Conservation (phyloP, 2,888 invertebrate species). For the Tachina lurida region DNA sequence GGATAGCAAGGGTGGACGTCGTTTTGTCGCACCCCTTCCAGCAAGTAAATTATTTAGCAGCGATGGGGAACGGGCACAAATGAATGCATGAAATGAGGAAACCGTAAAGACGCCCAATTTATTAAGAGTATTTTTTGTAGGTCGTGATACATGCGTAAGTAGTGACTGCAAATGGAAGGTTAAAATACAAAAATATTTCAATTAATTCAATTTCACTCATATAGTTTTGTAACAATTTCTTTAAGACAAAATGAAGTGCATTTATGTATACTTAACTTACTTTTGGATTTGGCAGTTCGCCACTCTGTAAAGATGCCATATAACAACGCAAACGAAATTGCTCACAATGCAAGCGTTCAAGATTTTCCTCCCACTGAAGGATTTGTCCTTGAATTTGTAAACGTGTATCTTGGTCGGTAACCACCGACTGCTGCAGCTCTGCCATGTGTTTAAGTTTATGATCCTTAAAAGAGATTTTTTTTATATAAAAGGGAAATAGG, state of each 20-base stretch:
- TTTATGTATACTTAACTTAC: conserved; percentile 84
- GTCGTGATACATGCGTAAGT: conserved; percentile 96
- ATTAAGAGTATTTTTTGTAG: conserved; percentile 96
- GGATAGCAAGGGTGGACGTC: conserved; percentile 94
- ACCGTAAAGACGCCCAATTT: conserved; percentile 98
- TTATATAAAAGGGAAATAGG: neutral
- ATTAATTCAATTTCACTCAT: neutral
- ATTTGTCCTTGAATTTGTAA: conserved; percentile 97
- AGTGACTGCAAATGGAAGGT: conserved; percentile 88
- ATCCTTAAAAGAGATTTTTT: conserved; percentile 86
- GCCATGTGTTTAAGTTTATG: conserved; percentile 99
- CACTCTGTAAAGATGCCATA: conserved; percentile 97
- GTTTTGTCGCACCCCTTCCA: conserved; percentile 94
- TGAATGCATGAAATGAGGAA: conserved; percentile 98
- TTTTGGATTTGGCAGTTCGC: conserved; percentile 98
- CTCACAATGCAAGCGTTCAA: conserved; percentile 97
- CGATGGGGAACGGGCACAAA: conserved; percentile 97
- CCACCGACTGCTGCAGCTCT: conserved; percentile 98
- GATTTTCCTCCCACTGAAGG: conserved; percentile 97
- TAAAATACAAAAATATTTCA: neutral
- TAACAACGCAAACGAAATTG: conserved; percentile 98
- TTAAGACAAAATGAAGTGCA: neutral
- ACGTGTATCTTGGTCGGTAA: conserved; percentile 94
- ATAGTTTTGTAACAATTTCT: neutral
- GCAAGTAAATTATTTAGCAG: conserved; percentile 95